Percentiles rank a stretch among this genome's conserved stretches.
Conservation (phyloP, 2,888 invertebrate species). For the Mimumesa dahlbomi region DNA sequence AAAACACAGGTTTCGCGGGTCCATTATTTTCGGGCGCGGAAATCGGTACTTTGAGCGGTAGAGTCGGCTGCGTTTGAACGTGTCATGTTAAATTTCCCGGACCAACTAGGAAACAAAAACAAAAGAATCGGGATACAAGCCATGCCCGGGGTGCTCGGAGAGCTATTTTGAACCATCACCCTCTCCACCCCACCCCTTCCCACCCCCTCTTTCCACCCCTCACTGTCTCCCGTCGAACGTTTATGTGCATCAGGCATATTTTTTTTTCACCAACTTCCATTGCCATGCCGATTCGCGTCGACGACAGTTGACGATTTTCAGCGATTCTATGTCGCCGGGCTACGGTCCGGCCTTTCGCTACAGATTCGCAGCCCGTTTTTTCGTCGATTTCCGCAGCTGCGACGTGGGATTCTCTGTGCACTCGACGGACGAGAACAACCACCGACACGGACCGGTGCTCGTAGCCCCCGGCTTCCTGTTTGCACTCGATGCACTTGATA, state of each 20-base stretch:
- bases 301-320: slow-evolving; percentile 47
- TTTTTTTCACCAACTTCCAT: slow-evolving; percentile 34
- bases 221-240: background rate
- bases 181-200: background rate
- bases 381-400: slow-evolving; percentile 3
- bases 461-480: background rate
- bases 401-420: background rate
- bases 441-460: background rate
- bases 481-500: slow-evolving; percentile 32
- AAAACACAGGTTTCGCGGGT: background rate
- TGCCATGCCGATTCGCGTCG: slow-evolving; percentile 23
- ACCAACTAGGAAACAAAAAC: slow-evolving; percentile 15
- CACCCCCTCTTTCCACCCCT: background rate
- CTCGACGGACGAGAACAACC: background rate
- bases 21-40: slow-evolving; percentile 8
- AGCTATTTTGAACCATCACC: slow-evolving; percentile 13
- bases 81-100: slow-evolving; percentile 52
- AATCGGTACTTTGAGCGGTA: slow-evolving; percentile 3
- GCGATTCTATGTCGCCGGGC: too few species aligned
- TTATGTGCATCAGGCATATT: slow-evolving; percentile 19
- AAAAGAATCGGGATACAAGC: slow-evolving; percentile 10
- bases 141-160: slow-evolving; percentile 16
- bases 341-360: slow-evolving; percentile 22
- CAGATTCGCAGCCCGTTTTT: slow-evolving; percentile 24
- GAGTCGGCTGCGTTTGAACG: slow-evolving; percentile 25